Percentiles rank a stretch among this genome's conserved stretches.
These are phyloP conservation scores for Ispidina picta DNA, from an alignment of 2,797 vertebrate genomes.

Conservation along the genomic window DNA sequence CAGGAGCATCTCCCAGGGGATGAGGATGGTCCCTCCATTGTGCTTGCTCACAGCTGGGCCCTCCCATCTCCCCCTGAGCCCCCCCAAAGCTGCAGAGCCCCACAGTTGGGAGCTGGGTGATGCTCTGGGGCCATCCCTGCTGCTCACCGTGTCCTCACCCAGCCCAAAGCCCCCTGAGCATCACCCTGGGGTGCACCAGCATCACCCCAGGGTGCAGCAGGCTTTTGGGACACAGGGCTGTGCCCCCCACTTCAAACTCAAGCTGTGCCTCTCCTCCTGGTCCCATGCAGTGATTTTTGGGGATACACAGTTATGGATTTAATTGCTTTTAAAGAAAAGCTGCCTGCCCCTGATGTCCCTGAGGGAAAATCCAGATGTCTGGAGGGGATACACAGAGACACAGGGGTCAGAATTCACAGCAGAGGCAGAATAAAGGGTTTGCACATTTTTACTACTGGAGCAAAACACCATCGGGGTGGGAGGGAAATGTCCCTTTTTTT, in stretches of 20 bases:
- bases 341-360: fast-evolving
- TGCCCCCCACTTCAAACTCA: neutral
- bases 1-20: neutral
- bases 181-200: neutral
- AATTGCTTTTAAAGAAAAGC: neutral
- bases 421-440: neutral
- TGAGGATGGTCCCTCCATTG: neutral
- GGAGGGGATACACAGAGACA: neutral
- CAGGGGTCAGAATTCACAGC: neutral
- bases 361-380: fast-evolving
- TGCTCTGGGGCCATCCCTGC: neutral
- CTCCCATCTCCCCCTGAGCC: neutral
- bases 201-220: no score
- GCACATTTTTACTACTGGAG: neutral
- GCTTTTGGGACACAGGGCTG: neutral
- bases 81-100: neutral
- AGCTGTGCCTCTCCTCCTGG: neutral
- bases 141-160: fast-evolving
- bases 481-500: neutral
- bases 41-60: fast-evolving
- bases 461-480: neutral
- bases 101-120: fast-evolving
- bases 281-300: fast-evolving
- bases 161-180: fast-evolving
- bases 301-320: neutral